Base-by-base conservation (phyloP, 2,888 invertebrate species). In the Oxyteleia sp. region DNA sequence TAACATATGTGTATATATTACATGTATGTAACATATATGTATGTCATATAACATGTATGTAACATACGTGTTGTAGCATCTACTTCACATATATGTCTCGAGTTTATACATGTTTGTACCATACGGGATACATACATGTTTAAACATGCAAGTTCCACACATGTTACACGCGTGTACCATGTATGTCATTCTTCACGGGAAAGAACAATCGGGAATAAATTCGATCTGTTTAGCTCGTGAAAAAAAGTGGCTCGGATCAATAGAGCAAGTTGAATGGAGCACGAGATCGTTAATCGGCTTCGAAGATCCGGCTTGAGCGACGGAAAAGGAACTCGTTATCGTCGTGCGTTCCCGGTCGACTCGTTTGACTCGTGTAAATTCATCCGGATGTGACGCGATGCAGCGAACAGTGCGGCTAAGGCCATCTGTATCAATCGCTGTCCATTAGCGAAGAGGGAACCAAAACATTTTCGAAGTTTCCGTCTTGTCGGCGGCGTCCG, bases 301-400 rank as follows among this genome's bases (percentile, higher is more conserved):
- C 84, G 57, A 57, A 85, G 82, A 82, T 80, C 79, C 85, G 80
- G 85, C 82, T 82, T 79, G 82, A 82, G 71, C 82, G 82, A 85
- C 88, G 88, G 88, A 88, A 88, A 88, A 90, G 90, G 91, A 92
- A 91, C 90, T 88, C 88, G 88, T 86, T 89, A 89, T 90, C 89
- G 89, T 84, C 84, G 82, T 85, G 82, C 85, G 84, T 85, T 86
- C 86, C 85, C 88, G 87, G 76, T 87, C 88, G 87, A 86, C 87
- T 89, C 89, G 89, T 89, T 92, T 90, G 88, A 91, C 89, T 90
- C 90, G 90, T 92, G 90, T 90, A 92, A 91, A 92, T 92, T 92
- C 91, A 90, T 91, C 91, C 92, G 92, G 92, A 93, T 90, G 91
- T 92, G 93, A 93, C 92, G 92, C 89, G 88, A 87, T 87, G 87